Base-by-base conservation (phyloP, 1,140 invertebrate genomes). In the Zaprionus kolodkinae region DNA sequence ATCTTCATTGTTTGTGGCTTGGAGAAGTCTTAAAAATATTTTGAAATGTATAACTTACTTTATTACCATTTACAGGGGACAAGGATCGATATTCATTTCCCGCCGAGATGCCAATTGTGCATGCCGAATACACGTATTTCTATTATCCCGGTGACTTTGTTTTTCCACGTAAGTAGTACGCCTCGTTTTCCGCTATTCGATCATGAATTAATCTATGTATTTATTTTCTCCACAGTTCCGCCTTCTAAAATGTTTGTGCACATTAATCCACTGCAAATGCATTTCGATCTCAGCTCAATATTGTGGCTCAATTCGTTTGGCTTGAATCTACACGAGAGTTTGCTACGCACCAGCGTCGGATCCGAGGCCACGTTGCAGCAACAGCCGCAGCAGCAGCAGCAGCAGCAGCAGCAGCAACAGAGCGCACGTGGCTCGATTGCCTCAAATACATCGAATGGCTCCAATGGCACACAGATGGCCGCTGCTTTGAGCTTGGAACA, bases 51-150 rank as follows among this genome's bases (percentile, higher is more conserved):
- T 21, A 66, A 21, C 5, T 0, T 9, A 40, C 3, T 33, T 25
- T 4, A 6, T n/a, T 11, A 11, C 50, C n/a, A 62, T 75, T 30
- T 92, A 73, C 93, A 95, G 97, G 97, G 65, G 98, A 99, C 93
- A 96, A 97, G 92, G 96, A 96, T 81, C 94, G 95, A 54, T 95
- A 97, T 78, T 95, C 95, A 55, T 94, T 99, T 77, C 98, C 98
- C 9, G 95, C 96, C 45, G 97, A 99, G 91, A 96, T 97, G 70
- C 96, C 97, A 43, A 95, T 98, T 50, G 89, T 99, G 36, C 98
- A 99, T 93, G 95, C 98, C 3, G 99, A 99, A 91, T 97, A 99
- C 81, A 98, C 98, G 1, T 97, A 98, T 87, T 99, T 98, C 93
- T 99, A 99, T 93, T 99, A 99, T 94, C 98, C 98, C 11, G 97